Evolutionary conservation across 2,797 vertebrate genomes (phyloP).

Genomic region (Anniella stebbinsi): DNA sequence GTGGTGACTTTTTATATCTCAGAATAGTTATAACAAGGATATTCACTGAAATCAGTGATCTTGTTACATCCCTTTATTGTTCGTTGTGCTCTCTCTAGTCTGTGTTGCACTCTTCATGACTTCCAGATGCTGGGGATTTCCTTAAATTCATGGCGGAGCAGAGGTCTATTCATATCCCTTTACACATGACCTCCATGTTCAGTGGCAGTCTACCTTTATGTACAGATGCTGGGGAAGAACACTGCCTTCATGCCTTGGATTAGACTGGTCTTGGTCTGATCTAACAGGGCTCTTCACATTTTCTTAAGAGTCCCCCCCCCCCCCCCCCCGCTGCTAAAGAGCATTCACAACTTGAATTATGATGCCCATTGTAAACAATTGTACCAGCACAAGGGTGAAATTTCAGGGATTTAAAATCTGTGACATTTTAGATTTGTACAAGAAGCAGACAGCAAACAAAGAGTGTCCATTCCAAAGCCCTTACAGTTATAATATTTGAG

Average conservation of each 20-base stretch:
- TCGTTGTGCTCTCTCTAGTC: background rate
- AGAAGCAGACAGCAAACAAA: background rate
- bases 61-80: background rate
- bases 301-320: background rate
- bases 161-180: no score
- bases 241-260: background rate
- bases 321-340: background rate
- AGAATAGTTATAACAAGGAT: no score
- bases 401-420: background rate
- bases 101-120: background rate
- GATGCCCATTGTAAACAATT: background rate
- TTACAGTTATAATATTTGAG: constrained; percentile 8
- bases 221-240: background rate
- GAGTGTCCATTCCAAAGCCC: background rate
- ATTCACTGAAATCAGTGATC: no score
- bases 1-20: no score
- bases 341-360: background rate
- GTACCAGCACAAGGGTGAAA: no score
- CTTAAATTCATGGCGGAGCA: background rate
- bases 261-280: background rate
- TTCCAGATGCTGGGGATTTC: background rate
- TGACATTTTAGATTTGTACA: background rate
- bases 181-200: background rate
- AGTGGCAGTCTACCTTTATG: background rate
- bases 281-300: background rate